phyloP scores from a whole-genome alignment of 1,140 invertebrate species.

The Copidosoma floridanum region DNA sequence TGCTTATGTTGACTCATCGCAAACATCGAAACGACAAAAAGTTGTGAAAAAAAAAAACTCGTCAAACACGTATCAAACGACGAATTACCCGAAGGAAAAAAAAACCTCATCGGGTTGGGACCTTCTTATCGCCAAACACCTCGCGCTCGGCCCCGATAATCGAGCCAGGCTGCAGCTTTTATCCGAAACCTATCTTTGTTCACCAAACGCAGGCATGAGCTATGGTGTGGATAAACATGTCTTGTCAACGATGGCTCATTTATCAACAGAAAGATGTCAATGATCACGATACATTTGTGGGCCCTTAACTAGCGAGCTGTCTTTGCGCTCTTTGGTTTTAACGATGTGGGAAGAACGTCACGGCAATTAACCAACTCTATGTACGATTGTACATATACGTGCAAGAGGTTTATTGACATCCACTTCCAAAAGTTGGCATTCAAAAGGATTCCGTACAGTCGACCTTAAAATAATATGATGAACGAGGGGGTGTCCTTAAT shows the following conservation, averaged over 20 bases:
- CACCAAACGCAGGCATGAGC: constrained; percentile 16
- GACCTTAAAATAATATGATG: too few relatives aligned
- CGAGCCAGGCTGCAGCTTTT: too few relatives aligned
- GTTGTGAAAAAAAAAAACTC: neutral
- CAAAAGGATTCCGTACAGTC: too few relatives aligned
- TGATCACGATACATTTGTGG: constrained; percentile 20
- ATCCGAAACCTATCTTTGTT: constrained; percentile 27
- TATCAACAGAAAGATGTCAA: neutral
- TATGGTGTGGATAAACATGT: neutral
- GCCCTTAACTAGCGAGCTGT: constrained; percentile 1
- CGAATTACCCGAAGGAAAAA: too few relatives aligned
- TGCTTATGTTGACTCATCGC: constrained; percentile 48
- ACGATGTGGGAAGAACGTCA: constrained; percentile 40
- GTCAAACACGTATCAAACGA: too few relatives aligned
- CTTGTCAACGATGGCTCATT: too few relatives aligned
- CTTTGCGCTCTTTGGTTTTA: constrained; percentile 8
- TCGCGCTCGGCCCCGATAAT: constrained; percentile 32
- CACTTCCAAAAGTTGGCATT: too few relatives aligned
- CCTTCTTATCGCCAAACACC: constrained; percentile 36
- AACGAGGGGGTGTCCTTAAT: too few relatives aligned
- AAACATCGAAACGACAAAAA: constrained; percentile 10
- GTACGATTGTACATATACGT: too few relatives aligned
- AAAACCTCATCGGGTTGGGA: constrained; percentile 39
- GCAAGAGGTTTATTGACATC: too few relatives aligned
- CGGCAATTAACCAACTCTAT: constrained; percentile 48